Percentiles rank a stretch among this genome's conserved stretches.
Evolutionary conservation across 2,797 vertebrate genomes (phyloP).

Genomic region (Orestias chungarensis): DNA sequence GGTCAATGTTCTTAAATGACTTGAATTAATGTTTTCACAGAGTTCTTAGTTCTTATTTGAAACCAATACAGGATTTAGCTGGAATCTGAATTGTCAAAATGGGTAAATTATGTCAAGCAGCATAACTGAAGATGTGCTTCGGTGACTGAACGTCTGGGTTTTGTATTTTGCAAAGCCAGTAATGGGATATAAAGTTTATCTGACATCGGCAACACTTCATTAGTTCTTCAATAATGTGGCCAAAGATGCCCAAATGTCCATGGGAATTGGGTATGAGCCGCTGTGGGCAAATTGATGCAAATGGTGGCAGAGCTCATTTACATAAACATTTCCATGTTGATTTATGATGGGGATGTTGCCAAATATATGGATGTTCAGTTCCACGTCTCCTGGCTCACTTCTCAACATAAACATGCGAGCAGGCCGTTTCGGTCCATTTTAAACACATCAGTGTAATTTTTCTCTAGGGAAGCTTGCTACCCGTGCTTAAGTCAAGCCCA

Average conservation of each 20-base stretch:
- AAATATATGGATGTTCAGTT: not conserved
- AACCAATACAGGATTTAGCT: not conserved
- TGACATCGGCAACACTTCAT: conserved; percentile 6
- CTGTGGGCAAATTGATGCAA: conserved; percentile 4
- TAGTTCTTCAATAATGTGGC: conserved; percentile 5
- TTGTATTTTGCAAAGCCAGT: not conserved
- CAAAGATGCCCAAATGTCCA: conserved; percentile 15
- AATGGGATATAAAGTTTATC: conserved; percentile 8
- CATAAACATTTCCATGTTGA: conserved; percentile 11
- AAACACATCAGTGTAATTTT: conserved; percentile 8
- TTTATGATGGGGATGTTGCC: not conserved
- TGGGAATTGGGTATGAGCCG: not conserved
- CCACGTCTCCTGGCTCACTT: not conserved
- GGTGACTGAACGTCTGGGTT: not conserved
- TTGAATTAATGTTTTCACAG: no score
- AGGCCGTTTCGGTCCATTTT: conserved; percentile 11
- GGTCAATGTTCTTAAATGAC: not conserved
- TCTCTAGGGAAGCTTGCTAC: conserved; percentile 10
- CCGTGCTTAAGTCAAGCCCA: conserved; percentile 25
- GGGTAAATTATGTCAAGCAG: not conserved
- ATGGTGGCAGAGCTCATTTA: conserved; percentile 8
- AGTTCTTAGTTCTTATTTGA: not conserved
- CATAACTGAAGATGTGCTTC: not conserved
- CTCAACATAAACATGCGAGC: conserved; percentile 17
- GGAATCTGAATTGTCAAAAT: not conserved